These are phyloP conservation scores for Cromileptes altivelis DNA, from an alignment of 2,113 vertebrate species.

Conservation along the genomic window DNA sequence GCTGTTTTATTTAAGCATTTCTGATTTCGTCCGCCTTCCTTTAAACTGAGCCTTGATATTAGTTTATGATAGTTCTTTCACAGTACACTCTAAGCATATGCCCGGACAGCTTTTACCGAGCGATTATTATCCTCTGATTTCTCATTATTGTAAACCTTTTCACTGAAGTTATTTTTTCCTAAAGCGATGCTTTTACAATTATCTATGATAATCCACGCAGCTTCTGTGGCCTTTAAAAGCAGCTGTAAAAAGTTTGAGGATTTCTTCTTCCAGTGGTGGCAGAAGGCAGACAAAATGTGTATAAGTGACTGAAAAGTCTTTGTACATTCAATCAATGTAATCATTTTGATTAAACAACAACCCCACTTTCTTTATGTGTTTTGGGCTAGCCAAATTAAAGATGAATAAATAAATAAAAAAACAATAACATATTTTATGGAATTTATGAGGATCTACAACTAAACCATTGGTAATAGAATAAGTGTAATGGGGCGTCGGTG, in stretches of 20 bases:
- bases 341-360: not conserved
- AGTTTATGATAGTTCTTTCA: conserved; percentile 10
- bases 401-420: not conserved
- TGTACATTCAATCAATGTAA: not conserved
- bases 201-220: not conserved
- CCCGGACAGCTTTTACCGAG: not conserved
- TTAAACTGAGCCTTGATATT: conserved; percentile 12
- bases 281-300: not conserved
- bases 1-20: conserved; percentile 89
- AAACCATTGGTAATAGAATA: too few relatives aligned
- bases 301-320: not conserved
- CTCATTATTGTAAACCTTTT: conserved; percentile 7
- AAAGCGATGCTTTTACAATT: not conserved
- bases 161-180: not conserved
- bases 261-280: not conserved
- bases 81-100: not conserved
- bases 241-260: not conserved
- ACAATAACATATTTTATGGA: too few relatives aligned
- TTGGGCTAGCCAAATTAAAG: not conserved
- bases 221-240: not conserved
- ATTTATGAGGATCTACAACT: not conserved
- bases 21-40: conserved; percentile 37
- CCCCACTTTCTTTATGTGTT: not conserved
- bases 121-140: not conserved
- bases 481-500: too few relatives aligned